Percentiles rank a stretch among this genome's conserved stretches.
phyloP scores from a whole-genome alignment of 1,140 invertebrate species.

The Polypedilum vanderplanki region DNA sequence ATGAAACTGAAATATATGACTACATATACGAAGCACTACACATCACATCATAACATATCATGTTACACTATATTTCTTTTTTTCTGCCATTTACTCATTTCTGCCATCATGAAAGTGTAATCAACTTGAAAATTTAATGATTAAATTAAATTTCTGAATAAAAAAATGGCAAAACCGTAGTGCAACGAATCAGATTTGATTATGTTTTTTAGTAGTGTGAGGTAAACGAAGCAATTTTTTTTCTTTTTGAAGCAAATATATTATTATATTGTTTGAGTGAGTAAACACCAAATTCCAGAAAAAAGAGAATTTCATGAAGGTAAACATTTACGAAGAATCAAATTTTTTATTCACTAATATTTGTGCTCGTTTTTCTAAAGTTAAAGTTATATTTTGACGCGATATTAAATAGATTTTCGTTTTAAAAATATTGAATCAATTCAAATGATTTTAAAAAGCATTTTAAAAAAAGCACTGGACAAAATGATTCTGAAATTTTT shows the following conservation, averaged over 20 bases:
- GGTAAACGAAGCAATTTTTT: background rate
- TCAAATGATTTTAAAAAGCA: no score
- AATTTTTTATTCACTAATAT: background rate
- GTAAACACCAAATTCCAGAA: background rate
- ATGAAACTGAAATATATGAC: background rate
- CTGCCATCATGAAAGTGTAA: constrained; percentile 25
- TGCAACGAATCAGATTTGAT: no score
- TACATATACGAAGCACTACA: background rate
- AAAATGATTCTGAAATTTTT: no score
- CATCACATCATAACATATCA: background rate
- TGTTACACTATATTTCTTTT: background rate
- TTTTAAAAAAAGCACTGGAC: no score
- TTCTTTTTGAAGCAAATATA: background rate
- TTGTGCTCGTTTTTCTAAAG: background rate
- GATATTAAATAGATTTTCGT: background rate
- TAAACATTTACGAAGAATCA: background rate
- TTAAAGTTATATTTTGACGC: background rate
- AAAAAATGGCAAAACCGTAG: no score
- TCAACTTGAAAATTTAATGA: constrained; percentile 20
- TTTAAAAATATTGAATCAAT: no score
- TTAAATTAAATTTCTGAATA: background rate
- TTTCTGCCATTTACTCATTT: background rate
- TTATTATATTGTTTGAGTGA: constrained; percentile 11
- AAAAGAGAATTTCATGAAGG: background rate
- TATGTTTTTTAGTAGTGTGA: background rate